These are phyloP conservation scores for Andricus grossulariae DNA, from an alignment of 1,140 invertebrate genomes.

Conservation along the genomic window DNA sequence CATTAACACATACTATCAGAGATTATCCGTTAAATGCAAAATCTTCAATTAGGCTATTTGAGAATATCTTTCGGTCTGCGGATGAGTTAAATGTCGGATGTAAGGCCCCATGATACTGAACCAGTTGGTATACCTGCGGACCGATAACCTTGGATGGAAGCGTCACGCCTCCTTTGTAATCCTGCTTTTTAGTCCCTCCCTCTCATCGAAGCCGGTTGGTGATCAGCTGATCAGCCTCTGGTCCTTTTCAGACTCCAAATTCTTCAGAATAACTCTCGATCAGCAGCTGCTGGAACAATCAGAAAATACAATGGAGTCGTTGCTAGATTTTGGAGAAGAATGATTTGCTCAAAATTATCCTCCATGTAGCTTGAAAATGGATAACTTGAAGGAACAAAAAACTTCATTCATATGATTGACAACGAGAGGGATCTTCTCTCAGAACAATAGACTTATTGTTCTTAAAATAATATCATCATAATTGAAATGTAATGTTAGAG, in stretches of 20 bases:
- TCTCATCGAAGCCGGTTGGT: constrained; percentile 51
- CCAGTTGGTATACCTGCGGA: constrained; percentile 46
- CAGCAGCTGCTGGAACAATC: constrained; percentile 26
- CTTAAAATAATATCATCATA: too few relatives aligned
- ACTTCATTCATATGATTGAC: not conserved
- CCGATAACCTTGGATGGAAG: constrained; percentile 53
- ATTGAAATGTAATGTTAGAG: too few relatives aligned
- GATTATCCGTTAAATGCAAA: not conserved
- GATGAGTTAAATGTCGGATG: not conserved
- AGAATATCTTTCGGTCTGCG: not conserved
- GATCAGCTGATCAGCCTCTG: constrained; percentile 54
- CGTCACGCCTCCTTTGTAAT: constrained; percentile 54
- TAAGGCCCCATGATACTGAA: constrained; percentile 24
- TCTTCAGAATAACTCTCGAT: constrained; percentile 10
- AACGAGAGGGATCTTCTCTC: too few relatives aligned
- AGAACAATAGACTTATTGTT: too few relatives aligned
- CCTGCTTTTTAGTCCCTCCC: constrained; percentile 50
- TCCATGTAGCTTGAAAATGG: not conserved
- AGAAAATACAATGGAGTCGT: not conserved
- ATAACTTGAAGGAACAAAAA: not conserved
- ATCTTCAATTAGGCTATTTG: not conserved
- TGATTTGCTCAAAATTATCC: not conserved
- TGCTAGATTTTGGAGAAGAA: not conserved
- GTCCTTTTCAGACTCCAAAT: not conserved
- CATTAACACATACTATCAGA: too few relatives aligned